Percentiles rank a stretch among this genome's conserved stretches.
These are phyloP conservation scores for Rhinatrema bivittatum DNA, from an alignment of 2,797 vertebrate genomes.

Conservation along the genomic window DNA sequence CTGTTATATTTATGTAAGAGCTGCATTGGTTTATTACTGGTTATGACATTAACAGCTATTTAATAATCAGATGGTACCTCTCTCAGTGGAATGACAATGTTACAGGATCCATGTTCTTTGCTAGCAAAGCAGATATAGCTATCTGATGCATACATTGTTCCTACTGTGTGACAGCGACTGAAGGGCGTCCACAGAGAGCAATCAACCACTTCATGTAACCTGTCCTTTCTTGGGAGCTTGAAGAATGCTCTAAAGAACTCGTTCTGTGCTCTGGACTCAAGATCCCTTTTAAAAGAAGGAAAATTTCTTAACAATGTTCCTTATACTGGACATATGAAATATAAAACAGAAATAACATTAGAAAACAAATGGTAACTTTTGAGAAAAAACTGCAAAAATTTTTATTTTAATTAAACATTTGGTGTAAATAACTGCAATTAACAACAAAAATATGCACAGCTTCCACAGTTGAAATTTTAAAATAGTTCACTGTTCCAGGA, in stretches of 20 bases:
- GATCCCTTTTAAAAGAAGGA: constrained; percentile 55
- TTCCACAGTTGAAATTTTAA: too few relatives aligned
- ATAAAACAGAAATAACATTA: too few relatives aligned
- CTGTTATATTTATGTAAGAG: too few relatives aligned
- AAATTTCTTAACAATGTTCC: background rate
- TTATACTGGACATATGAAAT: too few relatives aligned
- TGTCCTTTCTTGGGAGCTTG: constrained; percentile 75
- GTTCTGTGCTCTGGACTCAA: constrained; percentile 81
- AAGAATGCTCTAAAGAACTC: constrained; percentile 90
- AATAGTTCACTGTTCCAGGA: too few relatives aligned
- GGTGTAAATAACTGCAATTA: too few relatives aligned
- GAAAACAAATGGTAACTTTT: too few relatives aligned
- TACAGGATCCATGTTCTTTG: constrained; percentile 77
- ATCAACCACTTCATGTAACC: constrained; percentile 63
- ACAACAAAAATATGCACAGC: too few relatives aligned
- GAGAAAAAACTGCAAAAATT: too few relatives aligned
- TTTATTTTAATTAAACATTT: too few relatives aligned
- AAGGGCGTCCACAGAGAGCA: constrained; percentile 91
- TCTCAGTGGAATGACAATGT: constrained; percentile 76
- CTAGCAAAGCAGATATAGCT: constrained; percentile 85
- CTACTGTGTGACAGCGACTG: constrained; percentile 79
- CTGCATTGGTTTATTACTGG: too few relatives aligned
- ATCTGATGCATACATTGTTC: constrained; percentile 82
- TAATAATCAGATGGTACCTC: constrained; percentile 81
- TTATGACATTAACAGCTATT: too few relatives aligned